phyloP scores from a whole-genome alignment of 2,797 vertebrate genomes.

The Scyliorhinus canicula region DNA sequence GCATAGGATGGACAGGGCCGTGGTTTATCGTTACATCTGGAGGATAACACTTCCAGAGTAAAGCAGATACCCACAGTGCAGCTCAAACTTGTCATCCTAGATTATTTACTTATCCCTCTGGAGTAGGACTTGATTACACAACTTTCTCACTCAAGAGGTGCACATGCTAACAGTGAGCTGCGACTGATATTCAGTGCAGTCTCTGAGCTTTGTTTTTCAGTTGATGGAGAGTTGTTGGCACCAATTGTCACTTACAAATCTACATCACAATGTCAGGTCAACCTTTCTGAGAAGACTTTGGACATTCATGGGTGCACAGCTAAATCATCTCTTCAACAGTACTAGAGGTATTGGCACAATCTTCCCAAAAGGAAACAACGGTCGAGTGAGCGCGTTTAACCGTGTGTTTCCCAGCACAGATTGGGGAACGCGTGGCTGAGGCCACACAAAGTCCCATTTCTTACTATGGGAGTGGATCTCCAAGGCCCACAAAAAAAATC shows the following conservation, averaged over 20 bases:
- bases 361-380: too few species aligned
- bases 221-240: not conserved
- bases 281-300: not conserved
- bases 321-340: not conserved
- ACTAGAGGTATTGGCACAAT: not conserved
- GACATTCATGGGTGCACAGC: too few species aligned
- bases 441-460: too few species aligned
- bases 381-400: too few species aligned
- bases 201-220: not conserved
- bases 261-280: not conserved
- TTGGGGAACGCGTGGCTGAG: too few species aligned
- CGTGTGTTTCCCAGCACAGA: too few species aligned
- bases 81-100: not conserved
- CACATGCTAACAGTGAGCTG: not conserved
- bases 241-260: not conserved
- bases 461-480: too few species aligned
- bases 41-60: not conserved
- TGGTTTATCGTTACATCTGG: not conserved
- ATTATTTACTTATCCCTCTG: not conserved
- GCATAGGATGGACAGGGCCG: not conserved
- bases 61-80: not conserved
- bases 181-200: not conserved
- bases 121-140: not conserved
- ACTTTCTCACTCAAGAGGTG: not conserved
- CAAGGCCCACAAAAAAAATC: too few species aligned